Conservation (phyloP, 2,797 vertebrate genomes). For the Etheostoma nigrum region DNA sequence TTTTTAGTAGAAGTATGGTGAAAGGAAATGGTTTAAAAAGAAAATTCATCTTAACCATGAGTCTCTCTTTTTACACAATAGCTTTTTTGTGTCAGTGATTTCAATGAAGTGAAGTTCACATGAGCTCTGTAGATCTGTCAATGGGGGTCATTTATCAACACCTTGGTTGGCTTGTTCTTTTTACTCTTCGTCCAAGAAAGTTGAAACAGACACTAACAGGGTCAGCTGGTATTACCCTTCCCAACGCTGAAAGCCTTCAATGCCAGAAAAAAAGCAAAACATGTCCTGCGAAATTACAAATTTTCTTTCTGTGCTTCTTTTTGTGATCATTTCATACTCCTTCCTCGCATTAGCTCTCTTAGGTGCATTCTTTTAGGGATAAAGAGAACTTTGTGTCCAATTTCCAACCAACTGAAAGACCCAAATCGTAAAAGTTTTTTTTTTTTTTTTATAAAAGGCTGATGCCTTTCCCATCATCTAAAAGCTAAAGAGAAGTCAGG, state of each 20-base stretch:
- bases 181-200: conserved; percentile 6
- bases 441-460: not conserved
- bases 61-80: not conserved
- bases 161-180: not conserved
- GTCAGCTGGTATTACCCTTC: conserved; percentile 12
- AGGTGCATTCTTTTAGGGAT: not conserved
- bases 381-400: conserved; percentile 24
- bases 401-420: conserved; percentile 32
- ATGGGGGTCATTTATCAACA: not conserved
- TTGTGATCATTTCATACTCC: conserved; percentile 5
- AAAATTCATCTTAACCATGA: not conserved
- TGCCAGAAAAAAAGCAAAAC: not conserved
- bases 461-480: conserved; percentile 38
- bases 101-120: conserved; percentile 19
- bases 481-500: conserved; percentile 50
- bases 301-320: not conserved
- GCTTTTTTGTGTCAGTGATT: conserved; percentile 19
- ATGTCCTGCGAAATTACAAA: conserved; percentile 8
- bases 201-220: conserved; percentile 1
- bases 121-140: conserved; percentile 1
- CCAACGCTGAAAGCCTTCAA: not conserved
- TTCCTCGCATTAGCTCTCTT: not conserved
- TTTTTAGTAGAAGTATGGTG: not conserved
- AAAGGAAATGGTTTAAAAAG: not conserved
- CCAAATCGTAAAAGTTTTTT: conserved; percentile 14